Percentiles rank a stretch among this genome's conserved stretches.
Evolutionary conservation across 1,140 invertebrate species (phyloP).

Genomic region (Gryon sp.): DNA sequence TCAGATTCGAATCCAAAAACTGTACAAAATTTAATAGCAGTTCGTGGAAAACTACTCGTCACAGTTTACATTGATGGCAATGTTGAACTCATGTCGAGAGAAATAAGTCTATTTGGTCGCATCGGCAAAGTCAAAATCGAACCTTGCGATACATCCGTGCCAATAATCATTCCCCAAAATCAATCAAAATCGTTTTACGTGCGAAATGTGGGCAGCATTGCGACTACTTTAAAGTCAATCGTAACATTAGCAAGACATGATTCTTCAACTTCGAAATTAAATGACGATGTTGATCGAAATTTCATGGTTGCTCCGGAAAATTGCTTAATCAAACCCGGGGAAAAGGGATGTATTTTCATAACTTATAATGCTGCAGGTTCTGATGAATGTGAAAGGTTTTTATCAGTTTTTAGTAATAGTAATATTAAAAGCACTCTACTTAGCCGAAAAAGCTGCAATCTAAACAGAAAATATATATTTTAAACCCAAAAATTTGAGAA

Average conservation of each 20-base stretch:
- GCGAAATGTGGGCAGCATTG: slow-evolving; percentile 67
- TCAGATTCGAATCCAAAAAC: slow-evolving; percentile 28
- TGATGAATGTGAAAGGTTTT: slow-evolving; percentile 62
- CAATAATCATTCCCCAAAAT: slow-evolving; percentile 63
- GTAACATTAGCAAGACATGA: slow-evolving; percentile 19
- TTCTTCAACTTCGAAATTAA: slow-evolving; percentile 25
- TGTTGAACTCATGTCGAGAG: slow-evolving; percentile 59
- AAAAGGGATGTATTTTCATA: slow-evolving; percentile 65
- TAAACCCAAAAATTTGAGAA: too few species aligned
- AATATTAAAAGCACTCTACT: too few species aligned
- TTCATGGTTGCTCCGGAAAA: slow-evolving; percentile 66
- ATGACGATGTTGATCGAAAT: slow-evolving; percentile 25
- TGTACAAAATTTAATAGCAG: slow-evolving; percentile 13
- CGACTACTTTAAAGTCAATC: slow-evolving; percentile 31
- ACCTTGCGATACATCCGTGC: slow-evolving; percentile 65
- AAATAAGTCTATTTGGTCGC: slow-evolving; percentile 67
- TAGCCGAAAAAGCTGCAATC: too few species aligned
- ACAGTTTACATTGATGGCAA: slow-evolving; percentile 54
- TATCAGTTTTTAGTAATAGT: slow-evolving; percentile 14
- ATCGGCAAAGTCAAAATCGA: slow-evolving; percentile 69
- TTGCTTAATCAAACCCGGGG: slow-evolving; percentile 60
- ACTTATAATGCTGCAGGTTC: slow-evolving; percentile 64
- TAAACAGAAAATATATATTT: too few species aligned
- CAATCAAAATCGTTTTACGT: slow-evolving; percentile 66
- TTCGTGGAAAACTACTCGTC: slow-evolving; percentile 59